Percentiles rank a stretch among this genome's conserved stretches.
These are phyloP conservation scores for Probosciger aterrimus DNA, from an alignment of 2,113 vertebrate species.

Conservation along the genomic window DNA sequence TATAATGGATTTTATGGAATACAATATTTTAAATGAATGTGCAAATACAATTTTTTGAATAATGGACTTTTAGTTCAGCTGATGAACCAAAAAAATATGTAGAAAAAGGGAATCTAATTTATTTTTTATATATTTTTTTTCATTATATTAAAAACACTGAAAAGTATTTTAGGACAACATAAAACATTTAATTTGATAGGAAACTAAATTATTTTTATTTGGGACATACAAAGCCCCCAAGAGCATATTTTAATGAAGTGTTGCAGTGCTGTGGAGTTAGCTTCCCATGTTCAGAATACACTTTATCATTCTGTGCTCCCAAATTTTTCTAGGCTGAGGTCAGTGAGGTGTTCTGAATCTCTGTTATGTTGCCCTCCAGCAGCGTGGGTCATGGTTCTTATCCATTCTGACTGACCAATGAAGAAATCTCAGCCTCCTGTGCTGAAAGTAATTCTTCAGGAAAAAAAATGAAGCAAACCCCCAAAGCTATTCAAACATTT, in stretches of 20 bases:
- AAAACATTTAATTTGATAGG: neutral
- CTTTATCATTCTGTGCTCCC: neutral
- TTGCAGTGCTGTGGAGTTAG: neutral
- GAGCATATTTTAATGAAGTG: neutral
- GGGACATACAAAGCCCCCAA: neutral
- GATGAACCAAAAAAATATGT: neutral
- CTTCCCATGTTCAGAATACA: neutral
- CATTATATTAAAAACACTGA: neutral
- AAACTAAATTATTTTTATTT: neutral
- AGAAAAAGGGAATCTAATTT: neutral
- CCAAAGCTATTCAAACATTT: neutral
- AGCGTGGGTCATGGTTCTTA: neutral
- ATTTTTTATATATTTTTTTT: neutral
- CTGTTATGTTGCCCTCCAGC: neutral
- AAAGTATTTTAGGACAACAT: neutral
- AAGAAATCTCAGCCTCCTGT: neutral
- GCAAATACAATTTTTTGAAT: neutral
- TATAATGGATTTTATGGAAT: neutral
- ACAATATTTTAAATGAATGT: neutral
- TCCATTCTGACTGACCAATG: neutral
- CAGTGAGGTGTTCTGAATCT: neutral
- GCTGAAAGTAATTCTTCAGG: neutral
- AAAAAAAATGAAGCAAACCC: neutral
- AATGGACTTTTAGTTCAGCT: neutral
- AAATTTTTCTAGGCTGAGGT: neutral